These are phyloP conservation scores for Cataglyphis livida DNA, from an alignment of 2,888 invertebrate species.

Conservation along the genomic window DNA sequence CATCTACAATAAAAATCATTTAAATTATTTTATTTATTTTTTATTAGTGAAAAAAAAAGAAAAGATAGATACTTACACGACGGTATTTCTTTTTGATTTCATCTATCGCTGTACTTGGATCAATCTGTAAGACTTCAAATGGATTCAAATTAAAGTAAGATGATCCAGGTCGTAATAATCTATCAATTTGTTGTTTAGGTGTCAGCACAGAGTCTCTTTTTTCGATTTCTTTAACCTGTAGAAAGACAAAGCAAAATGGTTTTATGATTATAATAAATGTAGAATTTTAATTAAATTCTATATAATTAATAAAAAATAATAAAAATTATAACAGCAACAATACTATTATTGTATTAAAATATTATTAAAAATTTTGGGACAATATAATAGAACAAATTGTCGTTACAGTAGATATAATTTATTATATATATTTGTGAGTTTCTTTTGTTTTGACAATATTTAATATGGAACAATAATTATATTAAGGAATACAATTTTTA, in stretches of 20 bases:
- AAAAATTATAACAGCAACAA: background rate
- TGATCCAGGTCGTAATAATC: conserved; percentile 97
- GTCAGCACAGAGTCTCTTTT: conserved; percentile 98
- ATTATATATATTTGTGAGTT: background rate
- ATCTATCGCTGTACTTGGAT: conserved; percentile 95
- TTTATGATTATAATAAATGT: background rate
- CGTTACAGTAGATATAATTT: background rate
- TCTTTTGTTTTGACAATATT: background rate
- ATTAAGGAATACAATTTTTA: background rate
- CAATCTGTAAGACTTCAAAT: conserved; percentile 96
- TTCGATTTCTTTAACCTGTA: conserved; percentile 99
- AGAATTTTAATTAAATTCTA: background rate
- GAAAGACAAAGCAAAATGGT: conserved; percentile 53
- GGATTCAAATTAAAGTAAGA: conserved; percentile 99
- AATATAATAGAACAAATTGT: background rate
- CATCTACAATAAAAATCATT: conserved; percentile 86
- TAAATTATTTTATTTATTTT: conserved; percentile 7
- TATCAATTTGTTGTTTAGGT: conserved; percentile 98
- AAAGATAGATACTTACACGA: conserved; percentile 86
- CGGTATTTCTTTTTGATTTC: conserved; percentile 99
- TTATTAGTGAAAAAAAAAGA: background rate
- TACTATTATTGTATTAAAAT: background rate
- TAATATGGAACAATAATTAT: background rate
- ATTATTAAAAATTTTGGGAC: background rate
- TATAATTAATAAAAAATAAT: background rate